Base-by-base conservation (phyloP, 2,113 vertebrate genomes). In the Indicator indicator region DNA sequence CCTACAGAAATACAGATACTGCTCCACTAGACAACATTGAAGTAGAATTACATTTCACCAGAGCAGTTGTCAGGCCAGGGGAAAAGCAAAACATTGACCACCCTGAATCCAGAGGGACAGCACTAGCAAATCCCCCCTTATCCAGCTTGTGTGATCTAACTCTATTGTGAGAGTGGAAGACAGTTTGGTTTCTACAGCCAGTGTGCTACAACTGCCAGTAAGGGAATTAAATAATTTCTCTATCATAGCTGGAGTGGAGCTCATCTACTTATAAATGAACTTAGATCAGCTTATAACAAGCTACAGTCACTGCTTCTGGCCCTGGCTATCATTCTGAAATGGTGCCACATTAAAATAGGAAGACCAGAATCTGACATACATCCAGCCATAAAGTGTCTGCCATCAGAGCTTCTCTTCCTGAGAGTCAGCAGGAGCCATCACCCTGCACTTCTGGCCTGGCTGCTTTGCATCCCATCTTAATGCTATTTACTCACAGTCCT, bases 1-100 rank as follows among this genome's bases (percentile, higher is more conserved):
- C 73, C 78, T 54, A 28, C 46, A 67, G 91, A 92, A 95, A 89
- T 27, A 80, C 50, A 96, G 84, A 36, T n/a, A 20, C 69, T 75
- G 83, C 68, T 74, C 77, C 67, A 38, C 73, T 64, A 93, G 36
- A 63, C 40, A 62, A 24, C 85, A 56, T 73, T 71, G 83, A 94
- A 78, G 6, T 13, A 73, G 59, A 83, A 80, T 64, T 79, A 9
- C 32, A 33, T 70, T 96, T 94, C 68, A 87, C 16, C n/a, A 65
- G 48, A 12, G 77, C 83, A 3, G 0, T 36, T 70, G 50, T 27
- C 17, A 54, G 48, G 30, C 9, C 56, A 19, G 17, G 7, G 44
- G 54, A n/a, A 56, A 60, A 68, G 7, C 7, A 24, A 62, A 63
- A 69, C 14, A 19, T 82, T 83, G 50, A 5, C 5, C 44, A 17